Evolutionary conservation across 2,113 vertebrate species (phyloP).

Genomic region (Alces alces): DNA sequence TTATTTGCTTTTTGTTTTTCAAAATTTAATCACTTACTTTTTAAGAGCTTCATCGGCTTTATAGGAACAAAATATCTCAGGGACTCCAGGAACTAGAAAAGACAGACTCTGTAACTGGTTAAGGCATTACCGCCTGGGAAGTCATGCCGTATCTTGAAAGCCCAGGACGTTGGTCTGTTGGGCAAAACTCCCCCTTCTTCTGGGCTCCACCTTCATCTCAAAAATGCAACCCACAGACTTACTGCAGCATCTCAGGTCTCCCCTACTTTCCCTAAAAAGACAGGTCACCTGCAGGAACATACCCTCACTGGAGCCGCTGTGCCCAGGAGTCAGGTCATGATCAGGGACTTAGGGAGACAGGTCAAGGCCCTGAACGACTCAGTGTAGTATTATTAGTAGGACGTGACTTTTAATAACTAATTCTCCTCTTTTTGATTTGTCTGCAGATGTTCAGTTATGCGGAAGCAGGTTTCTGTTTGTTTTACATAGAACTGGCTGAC

Average conservation of each 20-base stretch:
- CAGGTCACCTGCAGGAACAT: neutral
- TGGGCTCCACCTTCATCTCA: no score
- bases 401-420: neutral
- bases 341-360: neutral
- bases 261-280: rapidly evolving
- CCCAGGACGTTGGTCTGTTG: neutral
- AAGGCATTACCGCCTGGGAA: rapidly evolving
- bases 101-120: rapidly evolving
- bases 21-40: no score
- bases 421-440: neutral
- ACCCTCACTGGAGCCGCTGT: rapidly evolving
- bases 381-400: no score
- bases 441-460: neutral
- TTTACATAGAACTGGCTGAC: neutral
- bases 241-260: neutral
- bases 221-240: neutral
- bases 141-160: rapidly evolving
- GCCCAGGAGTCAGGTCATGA: neutral
- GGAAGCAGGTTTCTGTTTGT: neutral
- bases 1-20: neutral
- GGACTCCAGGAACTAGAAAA: neutral
- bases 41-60: neutral
- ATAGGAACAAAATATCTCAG: neutral
- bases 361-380: neutral
- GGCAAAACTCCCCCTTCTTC: neutral